These are phyloP conservation scores for Phocides pigmalion DNA, from an alignment of 1,140 invertebrate species.

Conservation along the genomic window DNA sequence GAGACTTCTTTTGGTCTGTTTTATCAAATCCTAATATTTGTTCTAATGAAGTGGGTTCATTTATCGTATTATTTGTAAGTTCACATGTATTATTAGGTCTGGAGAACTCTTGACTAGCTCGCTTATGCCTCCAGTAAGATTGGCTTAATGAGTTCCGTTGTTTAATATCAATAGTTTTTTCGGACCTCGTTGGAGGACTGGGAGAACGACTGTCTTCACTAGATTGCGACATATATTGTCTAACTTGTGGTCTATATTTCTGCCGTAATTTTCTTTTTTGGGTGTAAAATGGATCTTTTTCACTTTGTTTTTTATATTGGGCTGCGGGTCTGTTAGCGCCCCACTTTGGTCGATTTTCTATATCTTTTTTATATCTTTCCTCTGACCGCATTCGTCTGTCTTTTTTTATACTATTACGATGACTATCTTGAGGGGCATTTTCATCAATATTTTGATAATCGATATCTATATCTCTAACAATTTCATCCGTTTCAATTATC, in stretches of 20 bases:
- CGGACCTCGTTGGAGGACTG: constrained; percentile 72
- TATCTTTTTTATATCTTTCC: constrained; percentile 81
- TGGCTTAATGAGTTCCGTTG: constrained; percentile 76
- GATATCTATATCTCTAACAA: constrained; percentile 62
- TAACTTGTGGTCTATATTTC: constrained; percentile 79
- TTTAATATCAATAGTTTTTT: constrained; percentile 59
- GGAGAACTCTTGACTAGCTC: constrained; percentile 62
- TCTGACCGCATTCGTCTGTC: constrained; percentile 81
- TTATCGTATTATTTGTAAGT: constrained; percentile 51
- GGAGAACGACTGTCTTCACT: constrained; percentile 85
- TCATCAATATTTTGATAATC: constrained; percentile 78
- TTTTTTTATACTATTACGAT: constrained; percentile 74
- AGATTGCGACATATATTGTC: constrained; percentile 83
- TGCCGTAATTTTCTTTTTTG: constrained; percentile 86
- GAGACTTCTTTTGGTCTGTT: constrained; percentile 64
- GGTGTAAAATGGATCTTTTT: constrained; percentile 89
- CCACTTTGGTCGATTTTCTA: constrained; percentile 87
- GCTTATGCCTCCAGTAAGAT: constrained; percentile 79
- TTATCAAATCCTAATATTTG: constrained; percentile 62
- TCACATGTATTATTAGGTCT: constrained; percentile 55
- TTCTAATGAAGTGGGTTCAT: constrained; percentile 63
- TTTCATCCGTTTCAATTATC: constrained; percentile 56
- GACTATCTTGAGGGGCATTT: constrained; percentile 76
- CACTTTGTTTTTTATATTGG: constrained; percentile 90
- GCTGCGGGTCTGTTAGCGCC: constrained; percentile 88